Conservation (phyloP, 2,797 vertebrate species). For the Dromococcyx pavoninus region DNA sequence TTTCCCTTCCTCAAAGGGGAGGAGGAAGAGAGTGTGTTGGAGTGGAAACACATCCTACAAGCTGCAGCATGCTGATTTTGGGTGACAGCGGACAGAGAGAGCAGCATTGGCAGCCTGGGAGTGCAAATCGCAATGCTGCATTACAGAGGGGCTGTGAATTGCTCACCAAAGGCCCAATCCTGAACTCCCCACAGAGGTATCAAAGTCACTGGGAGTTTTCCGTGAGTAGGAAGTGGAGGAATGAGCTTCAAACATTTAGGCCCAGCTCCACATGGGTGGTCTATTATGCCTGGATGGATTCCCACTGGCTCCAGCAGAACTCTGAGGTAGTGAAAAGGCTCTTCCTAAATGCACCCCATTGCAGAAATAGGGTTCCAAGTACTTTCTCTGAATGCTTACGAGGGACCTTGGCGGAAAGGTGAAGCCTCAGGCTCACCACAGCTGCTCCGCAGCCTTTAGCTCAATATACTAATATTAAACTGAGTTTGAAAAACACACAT, state of each 20-base stretch:
- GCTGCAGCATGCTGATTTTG: neutral
- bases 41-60: neutral
- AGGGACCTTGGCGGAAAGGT: neutral
- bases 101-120: neutral
- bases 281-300: slow-evolving; percentile 36
- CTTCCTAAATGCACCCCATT: neutral
- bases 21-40: neutral
- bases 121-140: neutral
- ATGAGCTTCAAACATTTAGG: neutral
- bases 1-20: neutral
- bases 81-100: neutral
- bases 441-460: neutral
- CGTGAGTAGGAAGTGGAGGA: slow-evolving; percentile 5
- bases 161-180: neutral
- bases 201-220: neutral
- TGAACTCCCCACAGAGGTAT: neutral
- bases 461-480: neutral
- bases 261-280: slow-evolving; percentile 34
- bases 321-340: neutral
- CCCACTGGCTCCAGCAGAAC: slow-evolving; percentile 1
- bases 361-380: neutral
- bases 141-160: neutral
- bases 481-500: neutral
- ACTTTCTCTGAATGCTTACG: neutral
- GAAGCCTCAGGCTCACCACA: neutral